Conservation (phyloP, 2,888 invertebrate species). For the Sminthurides aquaticus region DNA sequence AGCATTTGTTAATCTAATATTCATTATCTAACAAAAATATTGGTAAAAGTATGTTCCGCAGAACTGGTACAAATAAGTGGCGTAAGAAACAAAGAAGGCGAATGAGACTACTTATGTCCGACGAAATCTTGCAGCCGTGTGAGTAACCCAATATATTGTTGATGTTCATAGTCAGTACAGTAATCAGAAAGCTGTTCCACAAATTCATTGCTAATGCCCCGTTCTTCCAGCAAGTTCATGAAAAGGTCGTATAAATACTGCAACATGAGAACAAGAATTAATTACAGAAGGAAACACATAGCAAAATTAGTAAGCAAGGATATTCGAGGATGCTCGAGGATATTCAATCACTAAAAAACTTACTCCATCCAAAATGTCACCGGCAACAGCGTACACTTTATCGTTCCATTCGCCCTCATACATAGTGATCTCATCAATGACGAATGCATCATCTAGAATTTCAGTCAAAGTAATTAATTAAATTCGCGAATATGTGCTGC, state of each 20-base stretch:
- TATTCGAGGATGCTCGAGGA: too few species aligned
- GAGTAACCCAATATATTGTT: conserved; percentile 78
- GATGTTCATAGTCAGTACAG: conserved; percentile 88
- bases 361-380: conserved; percentile 91
- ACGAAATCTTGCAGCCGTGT: conserved; percentile 82
- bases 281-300: not conserved
- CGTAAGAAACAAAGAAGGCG: too few species aligned
- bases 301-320: not conserved
- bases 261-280: conserved; percentile 45
- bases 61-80: too few species aligned
- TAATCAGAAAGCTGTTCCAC: conserved; percentile 77
- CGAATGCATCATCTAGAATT: conserved; percentile 80
- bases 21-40: too few species aligned
- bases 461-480: too few species aligned
- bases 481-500: too few species aligned
- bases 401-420: conserved; percentile 82
- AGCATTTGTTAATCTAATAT: too few species aligned
- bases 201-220: conserved; percentile 89
- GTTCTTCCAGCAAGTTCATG: conserved; percentile 91
- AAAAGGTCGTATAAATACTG: conserved; percentile 89
- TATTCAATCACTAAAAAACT: conserved; percentile 45
- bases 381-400: conserved; percentile 79
- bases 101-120: conserved; percentile 42
- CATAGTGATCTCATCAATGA: conserved; percentile 86
- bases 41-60: too few species aligned